Conservation (phyloP, 2,888 invertebrate genomes). For the Drosophila macrospina region DNA sequence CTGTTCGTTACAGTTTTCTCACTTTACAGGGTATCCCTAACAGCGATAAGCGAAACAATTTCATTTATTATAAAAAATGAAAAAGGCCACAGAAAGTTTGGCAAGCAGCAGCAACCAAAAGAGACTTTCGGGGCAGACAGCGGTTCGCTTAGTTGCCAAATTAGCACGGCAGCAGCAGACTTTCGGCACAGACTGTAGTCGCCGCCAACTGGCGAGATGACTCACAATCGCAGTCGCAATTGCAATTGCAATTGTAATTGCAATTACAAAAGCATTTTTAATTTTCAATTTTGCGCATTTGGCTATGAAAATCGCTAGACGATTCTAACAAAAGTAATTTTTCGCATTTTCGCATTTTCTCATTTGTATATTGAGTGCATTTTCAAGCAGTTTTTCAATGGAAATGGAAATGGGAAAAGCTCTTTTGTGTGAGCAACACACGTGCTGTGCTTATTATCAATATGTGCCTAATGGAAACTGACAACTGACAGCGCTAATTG, state of each 20-base stretch:
- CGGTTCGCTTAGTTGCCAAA: conserved; percentile 61
- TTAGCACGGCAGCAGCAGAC: conserved; percentile 66
- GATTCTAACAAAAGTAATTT: conserved; percentile 38
- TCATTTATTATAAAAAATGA: conserved; percentile 35
- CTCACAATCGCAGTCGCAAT: conserved; percentile 44
- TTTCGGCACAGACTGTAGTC: conserved; percentile 68
- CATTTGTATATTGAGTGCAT: conserved; percentile 16
- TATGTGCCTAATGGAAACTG: conserved; percentile 12
- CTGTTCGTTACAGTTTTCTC: neutral
- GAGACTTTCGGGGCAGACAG: conserved; percentile 22
- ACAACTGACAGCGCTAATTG: conserved; percentile 63
- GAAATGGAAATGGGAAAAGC: conserved; percentile 35
- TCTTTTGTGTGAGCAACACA: conserved; percentile 40
- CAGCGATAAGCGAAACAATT: conserved; percentile 14
- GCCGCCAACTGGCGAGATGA: conserved; percentile 63
- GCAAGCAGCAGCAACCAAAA: conserved; percentile 34
- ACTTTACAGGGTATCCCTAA: neutral
- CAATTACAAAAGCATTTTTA: conserved; percentile 25
- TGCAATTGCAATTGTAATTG: conserved; percentile 21
- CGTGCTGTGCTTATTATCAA: conserved; percentile 41
- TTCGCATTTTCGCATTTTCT: conserved; percentile 14
- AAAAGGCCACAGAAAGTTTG: conserved; percentile 24
- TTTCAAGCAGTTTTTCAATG: conserved; percentile 30
- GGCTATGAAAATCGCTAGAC: conserved; percentile 67
- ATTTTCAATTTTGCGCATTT: conserved; percentile 65